Base-by-base conservation (phyloP, 2,888 invertebrate species). In the Ditula angustiorana region DNA sequence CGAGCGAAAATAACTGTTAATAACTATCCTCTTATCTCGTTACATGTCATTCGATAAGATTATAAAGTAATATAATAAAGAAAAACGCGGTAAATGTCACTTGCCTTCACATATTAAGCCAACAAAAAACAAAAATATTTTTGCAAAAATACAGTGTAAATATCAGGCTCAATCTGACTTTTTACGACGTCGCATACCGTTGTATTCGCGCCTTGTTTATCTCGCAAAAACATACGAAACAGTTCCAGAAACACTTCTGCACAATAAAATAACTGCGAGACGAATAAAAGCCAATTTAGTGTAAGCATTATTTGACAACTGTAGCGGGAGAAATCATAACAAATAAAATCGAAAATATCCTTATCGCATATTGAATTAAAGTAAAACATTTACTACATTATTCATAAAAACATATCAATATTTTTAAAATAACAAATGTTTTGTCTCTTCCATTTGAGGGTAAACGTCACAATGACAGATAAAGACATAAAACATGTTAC, bases 141-240 rank as follows among this genome's bases (percentile, higher is more conserved):
- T 10, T 19, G 41, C n/a, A 23, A 41, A 19, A 41, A 41, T 10
- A 3, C 19, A 41, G 41, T 41, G 19, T 41, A 19, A 33, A n/a
- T 52, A 21, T 52, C 30, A 50, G 30, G 16, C 37, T 7, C 13
- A 16, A 52, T 30, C 47, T 5, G 23, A 11, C 13, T 24, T 49
- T 56, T 26, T 49, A 44, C 24, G 60, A n/a, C 5, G 13, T 26
- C 24, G 30, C 35, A n/a, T 50, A 28, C 44, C 23, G 46, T 56
- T 28, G 37, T 16, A 49, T 47, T 28, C 56, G 35, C 26, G 37
- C 37, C 37, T 56, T 49, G 61, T 46, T 55, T 8, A 41, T 49
- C 49, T 37, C 11, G 21, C 46, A 19, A 28, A 28, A 24, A 47
- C 8, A 33, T 21, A 53, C 55, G 26, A 10, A 52, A 52, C 21